Base-by-base conservation (phyloP, 2,797 vertebrate genomes). In the Labroides dimidiatus region DNA sequence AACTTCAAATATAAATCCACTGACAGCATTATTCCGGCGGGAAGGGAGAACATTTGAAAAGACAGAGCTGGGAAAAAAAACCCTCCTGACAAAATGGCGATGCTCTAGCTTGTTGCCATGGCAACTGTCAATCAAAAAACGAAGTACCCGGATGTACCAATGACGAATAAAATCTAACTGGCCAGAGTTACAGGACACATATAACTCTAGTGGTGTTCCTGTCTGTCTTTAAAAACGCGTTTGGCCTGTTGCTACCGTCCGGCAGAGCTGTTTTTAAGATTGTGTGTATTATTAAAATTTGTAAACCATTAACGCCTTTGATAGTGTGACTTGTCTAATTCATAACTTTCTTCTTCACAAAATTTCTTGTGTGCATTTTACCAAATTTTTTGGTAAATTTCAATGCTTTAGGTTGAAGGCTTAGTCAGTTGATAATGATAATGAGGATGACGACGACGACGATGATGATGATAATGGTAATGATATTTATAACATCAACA, bases 31-130 rank as follows among this genome's bases (percentile, higher is more conserved):
- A 93, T 93, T 95, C 94, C 93, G 94, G 93, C 93, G 92, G 93
- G 94, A 94, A 94, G 91, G 85, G 88, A 92, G 92, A 94, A 94
- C 87, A 94, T 94, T 94, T 94, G 92, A 94, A 94, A 93, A 93
- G 91, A 93, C 89, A 86, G 90, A 90, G 91, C 84, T 88, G 84
- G 71, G 66, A 81, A 87, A 84, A n/a, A 92, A 92, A 94, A 93
- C 80, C 90, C 93, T 91, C 90, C 93, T 92, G 92, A 95, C 93
- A 95, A 95, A 95, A 95, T 95, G 94, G 94, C 94, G 94, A 94
- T 94, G 87, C 91, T 91, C 92, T 93, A 84, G 88, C 85, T 89
- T 92, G 94, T 94, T 94, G 89, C 93, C 90, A 95, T 94, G 89
- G 93, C 90, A 93, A 95, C 94, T 94, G 93, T 94, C 94, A 93